Evolutionary conservation across 2,113 vertebrate genomes (phyloP), one percentile per base, ranked within the genome.

Genomic region (Tetrax tetrax): DNA sequence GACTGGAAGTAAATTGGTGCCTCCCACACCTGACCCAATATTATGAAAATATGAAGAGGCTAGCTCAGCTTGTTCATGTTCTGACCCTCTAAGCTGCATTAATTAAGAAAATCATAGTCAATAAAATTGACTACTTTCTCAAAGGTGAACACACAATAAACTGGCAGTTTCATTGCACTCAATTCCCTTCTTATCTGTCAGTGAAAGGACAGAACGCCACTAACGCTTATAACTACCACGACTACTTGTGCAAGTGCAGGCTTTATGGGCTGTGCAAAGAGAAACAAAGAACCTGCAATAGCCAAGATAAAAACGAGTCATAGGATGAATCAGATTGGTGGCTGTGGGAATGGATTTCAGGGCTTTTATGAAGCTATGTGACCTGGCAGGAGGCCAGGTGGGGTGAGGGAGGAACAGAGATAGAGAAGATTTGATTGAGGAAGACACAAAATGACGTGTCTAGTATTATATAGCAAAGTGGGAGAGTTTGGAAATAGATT

Each of bases 401-500:
- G 59, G 27, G 33, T 71, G n/a, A 90, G 28, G 45, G 12, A 95
- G 65, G 41, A 87, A 65, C 51, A 51, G 45, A 93, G 75, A 92
- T 71, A 80, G 59, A 57, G 74, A 66, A 87, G 47, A 70, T 71
- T 80, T 91, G 41, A 83, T 78, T 93, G 90, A 81, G 83, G 76
- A 94, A 75, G 92, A 89, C 91, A 89, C 21, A 53, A 53, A 72
- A 18, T 85, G 79, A 95, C 81, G 87, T 0, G 0, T 70, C 57
- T 85, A 54, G 13, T 50, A 31, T 84, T 85, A 84, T 65, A 56
- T 37, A 93, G 59, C 53, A 90, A 71, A 90, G 41, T 69, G 85
- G 94, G 91, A 95, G 95, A 87, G 82, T 82, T n/a, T 72, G 57
- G 87, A 91, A 91, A 76, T 80, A 89, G 83, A 83, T 83, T 89